Base-by-base conservation (phyloP, 2,888 invertebrate genomes). In the Drosophila hamatofila region DNA sequence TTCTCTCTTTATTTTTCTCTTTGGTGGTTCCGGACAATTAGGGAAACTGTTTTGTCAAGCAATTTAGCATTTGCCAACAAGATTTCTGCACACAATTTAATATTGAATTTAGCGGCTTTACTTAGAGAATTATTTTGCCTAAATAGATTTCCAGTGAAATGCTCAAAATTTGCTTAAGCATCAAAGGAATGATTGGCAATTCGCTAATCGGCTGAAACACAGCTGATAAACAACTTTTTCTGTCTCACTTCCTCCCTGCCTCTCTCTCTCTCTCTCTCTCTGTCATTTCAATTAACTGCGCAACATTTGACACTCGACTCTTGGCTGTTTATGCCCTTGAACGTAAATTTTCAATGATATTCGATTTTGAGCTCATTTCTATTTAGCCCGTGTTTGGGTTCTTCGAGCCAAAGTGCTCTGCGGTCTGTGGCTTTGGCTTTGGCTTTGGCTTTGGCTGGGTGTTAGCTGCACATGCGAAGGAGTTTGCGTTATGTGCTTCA, bases 211-310 rank as follows among this genome's bases (percentile, higher is more conserved):
- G 54, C 57, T 52, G 56, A 61, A 27, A 35, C 64, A 54, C 67
- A 64, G 54, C 77, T 66, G 86, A 85, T 85, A 72, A 76, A 62
- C 23, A 35, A 35, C 14, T 14, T 23, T 9, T 16, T 18, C 37
- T 16, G 37, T n/a, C n/a, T n/a, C n/a, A 16, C 12, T 6, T 14
- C 3, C 23, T 14, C 14, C 6, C 12, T 21, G 18, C 1, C 11
- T 3, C 9, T 9, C 21, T 42, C 14, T 4, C 39, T 3, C 18
- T 6, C 30, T 12, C 21, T 33, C 49, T 2, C 23, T 21, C 33
- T 33, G 8, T 16, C 3, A 72, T 77, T 72, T 39, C 66, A 83
- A 74, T 72, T 83, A 75, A 83, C 83, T 88, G 75, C 87, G 89
- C 87, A 64, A 68, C 80, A 80, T 88, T 86, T 86, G 69, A 57